Conservation (phyloP, 2,888 invertebrate genomes). For the Prosopocoilus inquinatus region DNA sequence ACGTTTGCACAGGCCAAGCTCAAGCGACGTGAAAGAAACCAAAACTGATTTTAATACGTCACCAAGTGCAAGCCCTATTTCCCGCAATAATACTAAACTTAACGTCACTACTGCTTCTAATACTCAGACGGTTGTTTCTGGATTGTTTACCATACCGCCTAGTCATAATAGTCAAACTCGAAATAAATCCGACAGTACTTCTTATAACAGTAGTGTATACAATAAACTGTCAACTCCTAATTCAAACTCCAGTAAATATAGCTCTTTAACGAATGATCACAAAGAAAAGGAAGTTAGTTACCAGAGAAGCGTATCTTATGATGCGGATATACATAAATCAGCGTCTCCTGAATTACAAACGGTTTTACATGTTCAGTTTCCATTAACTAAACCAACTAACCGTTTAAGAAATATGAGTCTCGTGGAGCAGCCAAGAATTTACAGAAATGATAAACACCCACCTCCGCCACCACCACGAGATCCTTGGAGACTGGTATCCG, state of each 20-base stretch:
- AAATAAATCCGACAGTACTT: slow-evolving; percentile 39
- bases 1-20: slow-evolving; percentile 21
- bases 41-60: slow-evolving; percentile 27
- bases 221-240: slow-evolving; percentile 12
- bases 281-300: slow-evolving; percentile 18
- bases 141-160: slow-evolving; percentile 48
- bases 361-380: slow-evolving; percentile 42
- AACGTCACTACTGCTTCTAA: slow-evolving; percentile 4
- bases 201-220: slow-evolving; percentile 5
- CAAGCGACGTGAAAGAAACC: not conserved
- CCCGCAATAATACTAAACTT: slow-evolving; percentile 19
- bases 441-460: slow-evolving; percentile 46
- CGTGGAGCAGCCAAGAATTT: slow-evolving; percentile 30
- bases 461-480: slow-evolving; percentile 81
- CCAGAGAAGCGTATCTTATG: slow-evolving; percentile 46
- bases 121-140: slow-evolving; percentile 27
- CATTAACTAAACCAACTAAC: slow-evolving; percentile 37
- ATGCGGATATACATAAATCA: slow-evolving; percentile 44
- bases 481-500: slow-evolving; percentile 61
- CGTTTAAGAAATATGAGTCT: slow-evolving; percentile 38
- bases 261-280: slow-evolving; percentile 13
- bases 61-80: slow-evolving; percentile 40
- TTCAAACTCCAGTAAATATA: slow-evolving; percentile 10
- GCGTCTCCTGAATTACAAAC: slow-evolving; percentile 12
- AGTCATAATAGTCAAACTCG: slow-evolving; percentile 40